Base-by-base conservation (phyloP, 2,888 invertebrate species). In the Microctonus brassicae region DNA sequence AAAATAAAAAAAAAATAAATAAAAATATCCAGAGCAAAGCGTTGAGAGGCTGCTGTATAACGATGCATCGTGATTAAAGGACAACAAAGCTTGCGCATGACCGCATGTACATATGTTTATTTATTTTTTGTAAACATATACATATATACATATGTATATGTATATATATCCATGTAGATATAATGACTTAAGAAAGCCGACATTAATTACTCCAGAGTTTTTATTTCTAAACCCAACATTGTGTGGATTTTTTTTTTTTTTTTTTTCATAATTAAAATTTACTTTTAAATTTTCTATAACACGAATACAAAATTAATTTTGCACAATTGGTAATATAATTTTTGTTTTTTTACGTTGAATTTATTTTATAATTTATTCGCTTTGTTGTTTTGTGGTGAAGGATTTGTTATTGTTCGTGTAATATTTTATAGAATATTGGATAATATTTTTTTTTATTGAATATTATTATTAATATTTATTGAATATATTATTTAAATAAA, bases 41-140 rank as follows among this genome's bases (percentile, higher is more conserved):
- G 69, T 57, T n/a, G 52, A n/a, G 34, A 60, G 39, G 34, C 29
- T 29, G 10, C 17, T 39, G 69, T 70, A 74, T 78, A 81, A 81
- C 77, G 79, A 80, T 74, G 73, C 69, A 71, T 68, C 70, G 75
- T 79, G 80, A 81, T 80, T 81, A 77, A 64, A 73, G 73, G 75
- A 73, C 68, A 74, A 79, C 78, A 80, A 80, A 80, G 72, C 67
- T 47, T 53, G 29, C 24, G 42, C 63, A 63, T 66, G 64, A 52
- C 39, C 26, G 33, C 57, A 39, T 39, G 26, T 33, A 24, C 13
- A 26, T 36, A 9, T 11, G n/a, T n/a, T n/a, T n/a, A n/a, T n/a
- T n/a, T n/a, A n/a, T n/a, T n/a, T n/a, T n/a, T n/a, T n/a, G n/a
- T n/a, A n/a, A n/a, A n/a, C n/a, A n/a, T n/a, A n/a, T n/a, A n/a